These are phyloP conservation scores for western clawed frog (Xenopus tropicalis) DNA, from an alignment of 2,113 vertebrate genomes.

Conservation along the genomic window UCB_Xtro_10.0 CM004449.2:75189001-75189500, in stretches of 20 bases:
- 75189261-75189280: background rate
- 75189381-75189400: background rate
- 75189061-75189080: too few species aligned
- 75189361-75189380: background rate
- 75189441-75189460: constrained; percentile 9
- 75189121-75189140: too few species aligned
- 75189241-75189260: too few species aligned
- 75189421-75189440: constrained; percentile 18
- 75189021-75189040: background rate
- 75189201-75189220: background rate
- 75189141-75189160: too few species aligned
- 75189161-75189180: too few species aligned
- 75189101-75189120: background rate
- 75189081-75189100: too few species aligned
- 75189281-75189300: background rate
- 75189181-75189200: too few species aligned
- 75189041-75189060: background rate
- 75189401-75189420: constrained; percentile 16
- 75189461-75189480: constrained; percentile 11
- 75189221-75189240: background rate
- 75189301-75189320: background rate
- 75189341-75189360: constrained; percentile 1
- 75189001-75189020: constrained; percentile 6
- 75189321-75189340: background rate
- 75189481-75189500: background rate